phyloP scores from a whole-genome alignment of 1,140 invertebrate species.

The Bombus ignitus region DNA sequence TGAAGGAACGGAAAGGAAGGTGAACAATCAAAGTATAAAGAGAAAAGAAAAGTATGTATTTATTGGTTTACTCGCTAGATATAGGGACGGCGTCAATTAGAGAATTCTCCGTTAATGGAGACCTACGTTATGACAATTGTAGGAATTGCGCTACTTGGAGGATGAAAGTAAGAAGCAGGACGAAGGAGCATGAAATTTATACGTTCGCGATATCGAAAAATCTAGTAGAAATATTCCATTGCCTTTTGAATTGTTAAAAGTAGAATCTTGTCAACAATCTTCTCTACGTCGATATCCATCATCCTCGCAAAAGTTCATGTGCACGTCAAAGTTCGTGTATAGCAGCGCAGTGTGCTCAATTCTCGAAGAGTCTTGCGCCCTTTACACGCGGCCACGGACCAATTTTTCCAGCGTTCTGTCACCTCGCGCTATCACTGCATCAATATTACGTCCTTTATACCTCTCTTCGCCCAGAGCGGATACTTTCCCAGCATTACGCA shows the following conservation, averaged over 20 bases:
- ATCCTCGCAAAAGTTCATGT: background rate
- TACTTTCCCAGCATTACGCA: conserved; percentile 28
- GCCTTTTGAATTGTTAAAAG: background rate
- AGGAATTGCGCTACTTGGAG: no score
- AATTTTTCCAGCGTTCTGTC: background rate
- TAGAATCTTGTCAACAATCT: background rate
- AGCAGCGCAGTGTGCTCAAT: background rate
- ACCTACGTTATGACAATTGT: background rate
- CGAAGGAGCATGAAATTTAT: background rate
- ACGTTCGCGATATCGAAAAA: background rate
- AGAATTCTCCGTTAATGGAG: background rate
- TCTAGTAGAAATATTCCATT: background rate
- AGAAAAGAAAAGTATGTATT: no score
- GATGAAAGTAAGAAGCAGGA: no score
- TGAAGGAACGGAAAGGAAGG: no score
- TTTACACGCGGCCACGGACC: background rate
- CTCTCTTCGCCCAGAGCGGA: conserved; percentile 7
- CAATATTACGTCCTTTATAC: conserved; percentile 49
- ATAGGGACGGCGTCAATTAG: background rate
- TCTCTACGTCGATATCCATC: background rate
- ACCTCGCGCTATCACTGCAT: conserved; percentile 26
- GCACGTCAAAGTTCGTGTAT: background rate
- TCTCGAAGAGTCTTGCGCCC: background rate
- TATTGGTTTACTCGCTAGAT: no score
- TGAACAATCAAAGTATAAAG: no score